Evolutionary conservation across 2,888 invertebrate species (phyloP), one percentile per base, ranked within the genome.

Genomic region (Agonopterix subpropinquella): DNA sequence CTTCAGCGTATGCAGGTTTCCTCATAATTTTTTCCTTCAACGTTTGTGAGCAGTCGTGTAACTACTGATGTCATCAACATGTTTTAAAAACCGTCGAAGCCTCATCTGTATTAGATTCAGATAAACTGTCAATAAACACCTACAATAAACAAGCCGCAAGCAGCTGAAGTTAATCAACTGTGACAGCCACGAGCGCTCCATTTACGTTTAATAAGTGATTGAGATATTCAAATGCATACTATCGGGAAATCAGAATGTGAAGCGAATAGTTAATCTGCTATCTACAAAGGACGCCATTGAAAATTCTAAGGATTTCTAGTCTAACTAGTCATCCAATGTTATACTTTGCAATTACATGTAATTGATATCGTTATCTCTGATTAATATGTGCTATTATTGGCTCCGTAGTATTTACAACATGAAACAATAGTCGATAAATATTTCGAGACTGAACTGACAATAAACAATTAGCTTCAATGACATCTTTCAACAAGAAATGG

Each of bases 401-500:
- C 28, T 28, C 28, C 28, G 28, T 28, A 28, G 39, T 42, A 46
- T 46, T 47, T 42, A 36, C 48, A 37, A 43, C 41, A 36, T 58
- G 48, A 59, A 61, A 74, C 70, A 77, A 76, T 76, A 59, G 63
- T 58, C 65, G 53, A 70, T 77, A 73, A 73, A 72, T 72, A 64
- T 61, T 60, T 53, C 54, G 51, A 51, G 51, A 51, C n/a, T 62
- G 61, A 58, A 61, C 65, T 62, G 61, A 58, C 62, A 64, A 64
- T 70, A 67, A 70, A 70, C 60, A 56, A 54, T 53, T 47, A 41
- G 43, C 55, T 53, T 51, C 50, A 48, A 62, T 70, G 8, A 42
- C 11, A 11, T n/a, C 11, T 42, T 42, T 42, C 42, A 11, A 11
- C 42, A 11, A 39, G 39, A 39, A 9, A 47, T 48, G 47, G 56